Conservation (phyloP, 2,888 invertebrate species). For the Cosmorhoe ocellata region DNA sequence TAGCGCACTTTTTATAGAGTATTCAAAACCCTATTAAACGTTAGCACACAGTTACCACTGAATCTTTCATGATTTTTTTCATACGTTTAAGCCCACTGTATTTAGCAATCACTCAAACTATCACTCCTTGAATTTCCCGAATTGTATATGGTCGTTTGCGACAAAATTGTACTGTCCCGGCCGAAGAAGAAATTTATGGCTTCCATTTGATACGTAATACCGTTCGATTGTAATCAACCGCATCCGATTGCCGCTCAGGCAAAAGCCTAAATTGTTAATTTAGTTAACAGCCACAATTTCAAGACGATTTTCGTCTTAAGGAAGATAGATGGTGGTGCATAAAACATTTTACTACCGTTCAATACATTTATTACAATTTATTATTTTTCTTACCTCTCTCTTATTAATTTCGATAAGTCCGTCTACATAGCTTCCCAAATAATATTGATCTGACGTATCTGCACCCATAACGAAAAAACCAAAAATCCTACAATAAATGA, state of each 20-base stretch:
- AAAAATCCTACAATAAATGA: no score
- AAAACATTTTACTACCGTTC: neutral
- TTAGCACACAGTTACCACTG: conserved; percentile 4
- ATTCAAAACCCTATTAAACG: conserved; percentile 16
- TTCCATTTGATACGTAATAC: conserved; percentile 30
- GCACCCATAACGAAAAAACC: no score
- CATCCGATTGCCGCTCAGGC: conserved; percentile 30
- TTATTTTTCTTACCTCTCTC: no score
- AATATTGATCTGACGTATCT: no score
- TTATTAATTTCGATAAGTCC: no score
- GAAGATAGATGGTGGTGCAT: conserved; percentile 37
- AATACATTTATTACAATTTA: no score
- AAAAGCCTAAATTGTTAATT: conserved; percentile 44
- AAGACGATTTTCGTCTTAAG: conserved; percentile 32
- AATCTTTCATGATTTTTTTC: neutral
- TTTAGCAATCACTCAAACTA: neutral
- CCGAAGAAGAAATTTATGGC: conserved; percentile 24
- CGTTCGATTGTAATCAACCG: conserved; percentile 31
- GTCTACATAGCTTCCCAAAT: no score
- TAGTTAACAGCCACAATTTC: conserved; percentile 42
- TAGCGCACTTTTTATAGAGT: conserved; percentile 37
- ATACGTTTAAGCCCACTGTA: neutral
- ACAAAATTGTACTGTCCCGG: conserved; percentile 18
- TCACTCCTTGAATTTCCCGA: neutral
- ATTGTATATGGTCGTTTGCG: no score